Evolutionary conservation across 2,113 vertebrate species (phyloP).

Genomic region (Fulica atra): DNA sequence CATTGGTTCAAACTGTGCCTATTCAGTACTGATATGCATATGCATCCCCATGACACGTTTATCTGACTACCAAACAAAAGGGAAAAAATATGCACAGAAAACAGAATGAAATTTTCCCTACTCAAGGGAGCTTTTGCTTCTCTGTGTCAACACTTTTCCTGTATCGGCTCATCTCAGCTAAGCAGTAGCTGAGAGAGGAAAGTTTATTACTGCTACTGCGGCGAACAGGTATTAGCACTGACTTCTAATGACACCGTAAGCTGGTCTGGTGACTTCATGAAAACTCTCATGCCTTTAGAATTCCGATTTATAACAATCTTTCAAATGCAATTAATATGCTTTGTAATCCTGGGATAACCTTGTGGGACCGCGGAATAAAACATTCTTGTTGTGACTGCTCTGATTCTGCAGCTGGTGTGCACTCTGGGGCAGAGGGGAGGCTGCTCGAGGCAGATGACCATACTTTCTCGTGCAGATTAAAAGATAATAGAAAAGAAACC

Average conservation of each 20-base stretch:
- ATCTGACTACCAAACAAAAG: background rate
- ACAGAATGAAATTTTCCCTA: background rate
- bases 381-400: background rate
- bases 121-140: background rate
- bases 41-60: background rate
- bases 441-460: background rate
- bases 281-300: background rate
- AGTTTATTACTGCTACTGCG: background rate
- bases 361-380: background rate
- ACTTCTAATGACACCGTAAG: background rate
- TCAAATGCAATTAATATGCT: background rate
- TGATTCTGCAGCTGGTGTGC: background rate
- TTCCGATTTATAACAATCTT: background rate
- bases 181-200: background rate
- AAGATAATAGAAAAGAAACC: background rate
- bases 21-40: background rate
- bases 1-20: background rate
- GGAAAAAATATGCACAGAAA: background rate
- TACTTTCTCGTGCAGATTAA: background rate
- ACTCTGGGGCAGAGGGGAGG: background rate
- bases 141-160: background rate
- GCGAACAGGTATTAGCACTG: background rate
- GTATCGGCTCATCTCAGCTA: background rate
- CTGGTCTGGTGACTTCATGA: background rate
- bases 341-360: background rate